phyloP scores from a whole-genome alignment of 1,140 invertebrate species.

The Halyomorpha halys region DNA sequence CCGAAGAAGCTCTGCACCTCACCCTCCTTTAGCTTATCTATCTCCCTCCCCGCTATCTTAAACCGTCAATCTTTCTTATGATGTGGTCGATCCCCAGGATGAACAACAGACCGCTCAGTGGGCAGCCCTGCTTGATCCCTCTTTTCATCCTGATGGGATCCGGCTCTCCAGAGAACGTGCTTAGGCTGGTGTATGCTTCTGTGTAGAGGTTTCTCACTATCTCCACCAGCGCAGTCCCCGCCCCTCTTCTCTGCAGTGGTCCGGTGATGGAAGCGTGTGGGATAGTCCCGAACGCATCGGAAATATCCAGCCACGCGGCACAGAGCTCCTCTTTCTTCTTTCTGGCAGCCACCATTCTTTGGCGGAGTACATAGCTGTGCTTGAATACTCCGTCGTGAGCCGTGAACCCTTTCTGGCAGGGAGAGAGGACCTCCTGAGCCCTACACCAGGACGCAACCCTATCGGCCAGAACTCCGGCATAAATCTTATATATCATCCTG shows the following conservation, averaged over 20 bases:
- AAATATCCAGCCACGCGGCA: no score
- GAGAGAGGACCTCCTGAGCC: background rate
- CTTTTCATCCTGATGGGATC: constrained; percentile 32
- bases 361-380: constrained; percentile 10
- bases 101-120: constrained; percentile 37
- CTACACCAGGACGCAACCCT: constrained; percentile 14
- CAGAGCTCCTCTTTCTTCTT: constrained; percentile 26
- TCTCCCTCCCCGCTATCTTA: constrained; percentile 28
- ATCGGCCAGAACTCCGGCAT: constrained; percentile 30
- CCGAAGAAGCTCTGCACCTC: no score
- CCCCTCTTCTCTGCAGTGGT: constrained; percentile 22
- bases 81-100: constrained; percentile 36
- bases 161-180: constrained; percentile 24
- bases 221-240: constrained; percentile 23
- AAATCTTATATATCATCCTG: constrained; percentile 34
- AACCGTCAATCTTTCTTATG: constrained; percentile 23
- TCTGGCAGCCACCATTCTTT: constrained; percentile 18
- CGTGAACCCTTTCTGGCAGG: constrained; percentile 28
- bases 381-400: constrained; percentile 19
- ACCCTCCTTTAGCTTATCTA: constrained; percentile 32
- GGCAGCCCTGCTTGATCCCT: constrained; percentile 37
- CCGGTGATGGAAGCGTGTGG: constrained; percentile 30
- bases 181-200: background rate
- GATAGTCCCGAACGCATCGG: constrained; percentile 34
- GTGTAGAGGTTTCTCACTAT: constrained; percentile 21